These are phyloP conservation scores for Zoanthus gigantus DNA, from an alignment of 92 coral and sea anemone species.

Conservation along the genomic window DNA sequence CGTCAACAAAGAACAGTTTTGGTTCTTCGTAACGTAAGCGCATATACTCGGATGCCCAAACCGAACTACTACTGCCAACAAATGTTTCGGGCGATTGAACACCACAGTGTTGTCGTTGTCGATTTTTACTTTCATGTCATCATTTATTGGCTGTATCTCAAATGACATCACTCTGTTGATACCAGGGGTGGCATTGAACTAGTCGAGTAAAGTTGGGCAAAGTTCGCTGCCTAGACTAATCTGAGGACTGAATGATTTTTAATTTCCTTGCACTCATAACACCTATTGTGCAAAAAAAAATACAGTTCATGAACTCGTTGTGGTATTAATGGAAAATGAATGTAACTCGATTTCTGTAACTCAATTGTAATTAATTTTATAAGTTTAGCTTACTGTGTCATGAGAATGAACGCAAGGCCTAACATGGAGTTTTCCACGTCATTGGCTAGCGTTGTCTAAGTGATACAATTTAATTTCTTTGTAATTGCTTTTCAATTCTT, in stretches of 20 bases:
- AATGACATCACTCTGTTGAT: slow-evolving; percentile 34
- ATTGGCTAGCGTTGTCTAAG: too few species aligned
- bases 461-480: too few species aligned
- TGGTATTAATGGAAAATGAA: too few species aligned
- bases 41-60: slow-evolving; percentile 60
- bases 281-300: neutral
- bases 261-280: slow-evolving; percentile 43
- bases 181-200: slow-evolving; percentile 43
- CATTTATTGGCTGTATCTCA: neutral
- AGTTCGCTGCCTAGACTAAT: slow-evolving; percentile 5
- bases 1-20: neutral
- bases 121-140: neutral
- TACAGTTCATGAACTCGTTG: neutral
- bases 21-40: slow-evolving; percentile 36
- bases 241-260: slow-evolving; percentile 26
- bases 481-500: neutral
- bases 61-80: slow-evolving; percentile 48
- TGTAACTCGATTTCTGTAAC: too few species aligned
- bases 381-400: too few species aligned
- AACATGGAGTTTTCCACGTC: too few species aligned
- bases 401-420: too few species aligned
- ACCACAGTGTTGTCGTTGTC: slow-evolving; percentile 18
- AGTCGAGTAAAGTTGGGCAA: slow-evolving; percentile 33
- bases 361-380: too few species aligned
- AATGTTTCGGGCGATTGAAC: slow-evolving; percentile 49